Percentiles rank a stretch among this genome's conserved stretches.
Evolutionary conservation across 2,113 vertebrate species (phyloP).

Genomic region (Cricetomys ansorgei): DNA sequence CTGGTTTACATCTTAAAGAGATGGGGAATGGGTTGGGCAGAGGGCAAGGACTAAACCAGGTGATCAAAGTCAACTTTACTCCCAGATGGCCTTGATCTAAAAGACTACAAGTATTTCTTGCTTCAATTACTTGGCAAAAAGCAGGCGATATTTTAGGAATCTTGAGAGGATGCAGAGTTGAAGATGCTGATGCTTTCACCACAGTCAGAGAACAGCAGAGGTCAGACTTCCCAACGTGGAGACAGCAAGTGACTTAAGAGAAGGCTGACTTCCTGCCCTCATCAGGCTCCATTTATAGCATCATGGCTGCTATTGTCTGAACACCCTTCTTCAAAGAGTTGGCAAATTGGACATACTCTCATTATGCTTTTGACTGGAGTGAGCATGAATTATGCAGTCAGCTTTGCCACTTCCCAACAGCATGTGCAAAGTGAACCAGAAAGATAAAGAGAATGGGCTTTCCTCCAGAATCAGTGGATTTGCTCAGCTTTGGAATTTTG

Average conservation of each 20-base stretch:
- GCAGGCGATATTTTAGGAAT: background rate
- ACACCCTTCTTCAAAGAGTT: background rate
- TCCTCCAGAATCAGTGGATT: background rate
- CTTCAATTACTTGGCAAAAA: slow-evolving; percentile 6
- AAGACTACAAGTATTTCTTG: background rate
- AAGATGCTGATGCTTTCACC: background rate
- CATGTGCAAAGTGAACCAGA: slow-evolving; percentile 41
- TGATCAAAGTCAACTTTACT: slow-evolving; percentile 46
- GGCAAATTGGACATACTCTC: background rate
- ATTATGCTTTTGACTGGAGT: slow-evolving; percentile 14
- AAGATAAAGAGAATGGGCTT: slow-evolving; percentile 29
- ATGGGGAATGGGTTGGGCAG: background rate
- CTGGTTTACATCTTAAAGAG: slow-evolving; percentile 32
- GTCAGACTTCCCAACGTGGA: rapidly evolving
- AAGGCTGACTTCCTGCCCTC: background rate
- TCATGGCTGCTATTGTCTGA: background rate
- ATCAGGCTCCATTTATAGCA: background rate
- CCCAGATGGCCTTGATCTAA: slow-evolving; percentile 16
- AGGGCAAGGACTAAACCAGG: background rate
- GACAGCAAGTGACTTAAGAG: background rate
- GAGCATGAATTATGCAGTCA: slow-evolving; percentile 51
- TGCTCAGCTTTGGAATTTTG: slow-evolving; percentile 26
- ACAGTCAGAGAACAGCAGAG: background rate
- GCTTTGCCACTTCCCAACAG: slow-evolving; percentile 14
- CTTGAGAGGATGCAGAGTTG: background rate